Base-by-base conservation (phyloP, 2,888 invertebrate genomes). In the Cataglyphis livida region DNA sequence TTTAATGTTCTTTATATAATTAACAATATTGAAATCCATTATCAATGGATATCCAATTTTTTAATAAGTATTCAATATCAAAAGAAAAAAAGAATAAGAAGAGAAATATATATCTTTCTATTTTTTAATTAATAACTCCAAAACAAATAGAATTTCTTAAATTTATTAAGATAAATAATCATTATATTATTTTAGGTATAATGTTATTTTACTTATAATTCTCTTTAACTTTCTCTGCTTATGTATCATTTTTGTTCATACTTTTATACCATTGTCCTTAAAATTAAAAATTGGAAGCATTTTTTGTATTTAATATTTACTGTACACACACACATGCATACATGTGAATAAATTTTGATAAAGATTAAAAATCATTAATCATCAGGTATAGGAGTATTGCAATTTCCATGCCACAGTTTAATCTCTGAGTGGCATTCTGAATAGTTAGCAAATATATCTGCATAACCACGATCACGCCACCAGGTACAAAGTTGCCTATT, bases 401-500 rank as follows among this genome's bases (percentile, higher is more conserved):
- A 97, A 94, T 97, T 97, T 12, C 97, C 97, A 93, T 98, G 97
- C 94, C 97, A 96, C 64, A 97, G 95, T 92, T 96, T 96, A 25
- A 96, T 95, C 83, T 96, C 95, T 62, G 96, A 96, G 81, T 96
- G 95, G 92, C 98, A 98, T 73, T 95, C 95, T 88, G 96, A 96
- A 95, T 97, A 98, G 85, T 96, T 95, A 87, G 96, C 96, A 93
- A 98, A 98, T 57, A 97, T 96, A 89, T 96, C 96, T 48, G 95
- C 95, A 89, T 97, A 97, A 0, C 97, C 97, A 89, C 97, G 96
- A 87, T 96, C 96, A 90, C 96, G 95, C 98, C 98, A 98, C 97
- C 97, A 98, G 0, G 96, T 96, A 92, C 98, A 98, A 81, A 98
- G 94, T 93, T 98, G 98, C 71, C 97, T 95, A 94, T 98, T 98